phyloP scores from a whole-genome alignment of 2,113 vertebrate species.

The Myiozetetes cayanensis region DNA sequence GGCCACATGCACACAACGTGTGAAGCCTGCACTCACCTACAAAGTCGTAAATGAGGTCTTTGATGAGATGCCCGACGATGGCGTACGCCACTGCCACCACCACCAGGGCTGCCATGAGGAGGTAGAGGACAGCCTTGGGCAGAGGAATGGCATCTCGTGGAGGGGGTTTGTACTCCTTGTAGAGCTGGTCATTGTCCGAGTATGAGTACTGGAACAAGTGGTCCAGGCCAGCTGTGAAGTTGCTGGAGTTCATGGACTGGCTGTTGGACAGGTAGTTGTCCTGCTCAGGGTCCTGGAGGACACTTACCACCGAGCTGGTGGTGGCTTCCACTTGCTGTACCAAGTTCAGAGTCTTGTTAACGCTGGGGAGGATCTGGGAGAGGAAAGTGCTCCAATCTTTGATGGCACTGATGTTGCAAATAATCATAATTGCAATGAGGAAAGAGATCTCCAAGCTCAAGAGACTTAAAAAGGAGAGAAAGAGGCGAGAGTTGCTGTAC shows the following conservation, averaged over 20 bases:
- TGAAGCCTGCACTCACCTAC: constrained; percentile 76
- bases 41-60: constrained; percentile 87
- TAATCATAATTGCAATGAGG: constrained; percentile 74
- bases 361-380: constrained; percentile 83
- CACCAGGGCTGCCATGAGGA: constrained; percentile 88
- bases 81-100: constrained; percentile 87
- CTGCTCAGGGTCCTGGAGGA: constrained; percentile 79
- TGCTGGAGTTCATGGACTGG: constrained; percentile 78
- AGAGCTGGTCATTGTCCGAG: constrained; percentile 82
- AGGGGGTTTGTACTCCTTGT: constrained; percentile 82
- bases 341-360: constrained; percentile 83
- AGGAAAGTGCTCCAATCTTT: constrained; percentile 88
- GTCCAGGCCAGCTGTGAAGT: constrained; percentile 83
- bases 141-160: constrained; percentile 80
- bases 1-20: not conserved
- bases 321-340: constrained; percentile 80
- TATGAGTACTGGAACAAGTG: constrained; percentile 83
- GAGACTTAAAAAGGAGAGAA: constrained; percentile 20
- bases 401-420: constrained; percentile 85
- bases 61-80: constrained; percentile 88
- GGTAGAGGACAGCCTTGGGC: constrained; percentile 89
- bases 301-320: constrained; percentile 81
- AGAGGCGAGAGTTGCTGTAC: not conserved
- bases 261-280: constrained; percentile 77
- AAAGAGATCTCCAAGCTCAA: constrained; percentile 11